Percentiles rank a stretch among this genome's conserved stretches.
phyloP scores from a whole-genome alignment of 2,888 invertebrate genomes.

The Galerucella nymphaeae region DNA sequence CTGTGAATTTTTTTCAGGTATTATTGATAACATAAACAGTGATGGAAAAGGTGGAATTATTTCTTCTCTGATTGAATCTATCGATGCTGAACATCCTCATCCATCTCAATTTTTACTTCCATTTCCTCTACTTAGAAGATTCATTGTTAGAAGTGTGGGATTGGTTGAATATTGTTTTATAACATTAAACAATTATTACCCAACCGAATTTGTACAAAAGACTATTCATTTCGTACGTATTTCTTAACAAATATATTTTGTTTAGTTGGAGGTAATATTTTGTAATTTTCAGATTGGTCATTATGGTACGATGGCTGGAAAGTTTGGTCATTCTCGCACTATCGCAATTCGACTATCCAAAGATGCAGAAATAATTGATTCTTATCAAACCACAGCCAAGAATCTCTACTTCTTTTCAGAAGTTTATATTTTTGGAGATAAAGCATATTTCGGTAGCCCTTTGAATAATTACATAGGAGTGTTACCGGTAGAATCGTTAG shows the following conservation, averaged over 20 bases:
- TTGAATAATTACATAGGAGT: constrained; percentile 74
- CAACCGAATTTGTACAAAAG: constrained; percentile 73
- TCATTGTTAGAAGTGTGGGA: constrained; percentile 71
- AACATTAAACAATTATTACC: constrained; percentile 72
- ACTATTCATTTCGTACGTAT: constrained; percentile 71
- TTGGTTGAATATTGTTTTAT: constrained; percentile 74
- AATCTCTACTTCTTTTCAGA: constrained; percentile 71
- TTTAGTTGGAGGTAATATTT: constrained; percentile 21
- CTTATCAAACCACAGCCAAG: constrained; percentile 73
- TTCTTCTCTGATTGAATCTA: constrained; percentile 69
- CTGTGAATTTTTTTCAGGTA: constrained; percentile 7
- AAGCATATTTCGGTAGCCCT: constrained; percentile 77
- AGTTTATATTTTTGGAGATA: constrained; percentile 73
- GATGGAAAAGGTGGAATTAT: constrained; percentile 74
- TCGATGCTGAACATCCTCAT: constrained; percentile 70
- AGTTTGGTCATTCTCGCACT: constrained; percentile 63
- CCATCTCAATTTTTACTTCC: constrained; percentile 68
- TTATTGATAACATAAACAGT: constrained; percentile 74
- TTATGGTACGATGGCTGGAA: constrained; percentile 65
- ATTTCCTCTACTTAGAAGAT: constrained; percentile 75
- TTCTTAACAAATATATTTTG: background rate
- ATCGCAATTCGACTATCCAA: constrained; percentile 76
- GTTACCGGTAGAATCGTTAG: constrained; percentile 70
- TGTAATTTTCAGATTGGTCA: constrained; percentile 71
- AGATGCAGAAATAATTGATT: constrained; percentile 78